phyloP scores from a whole-genome alignment of 2,113 vertebrate species.

The Athene cunicularia region DNA sequence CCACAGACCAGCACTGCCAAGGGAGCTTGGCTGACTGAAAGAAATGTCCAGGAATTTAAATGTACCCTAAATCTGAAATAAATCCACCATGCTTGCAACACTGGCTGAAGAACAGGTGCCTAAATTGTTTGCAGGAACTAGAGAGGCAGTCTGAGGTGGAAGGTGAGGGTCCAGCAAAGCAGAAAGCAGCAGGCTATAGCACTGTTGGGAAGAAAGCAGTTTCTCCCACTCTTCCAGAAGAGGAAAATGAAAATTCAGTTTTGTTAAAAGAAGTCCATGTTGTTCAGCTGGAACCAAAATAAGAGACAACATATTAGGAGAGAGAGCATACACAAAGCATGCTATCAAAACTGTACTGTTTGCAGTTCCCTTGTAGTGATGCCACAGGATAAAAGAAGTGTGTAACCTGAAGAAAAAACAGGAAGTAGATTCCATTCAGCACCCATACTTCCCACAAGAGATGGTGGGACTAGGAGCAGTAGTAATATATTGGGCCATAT shows the following conservation, averaged over 20 bases:
- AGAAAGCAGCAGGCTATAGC: background rate
- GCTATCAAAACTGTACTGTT: background rate
- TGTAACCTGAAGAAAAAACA: background rate
- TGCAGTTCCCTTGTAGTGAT: background rate
- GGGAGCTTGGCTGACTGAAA: background rate
- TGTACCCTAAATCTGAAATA: background rate
- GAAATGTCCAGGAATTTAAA: background rate
- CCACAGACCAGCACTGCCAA: background rate
- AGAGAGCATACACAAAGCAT: background rate
- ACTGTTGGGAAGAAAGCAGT: background rate
- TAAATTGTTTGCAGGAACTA: background rate
- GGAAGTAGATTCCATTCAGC: background rate
- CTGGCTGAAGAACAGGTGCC: background rate
- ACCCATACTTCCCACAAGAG: background rate
- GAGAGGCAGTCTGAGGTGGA: background rate
- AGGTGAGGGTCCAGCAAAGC: background rate
- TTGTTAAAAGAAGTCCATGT: background rate
- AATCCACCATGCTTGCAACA: background rate
- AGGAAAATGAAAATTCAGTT: background rate
- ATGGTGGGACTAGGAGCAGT: background rate
- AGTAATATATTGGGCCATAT: background rate
- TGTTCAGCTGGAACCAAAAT: background rate
- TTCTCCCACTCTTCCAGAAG: background rate
- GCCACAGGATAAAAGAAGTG: background rate
- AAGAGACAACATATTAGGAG: background rate